phyloP scores from a whole-genome alignment of 2,113 vertebrate species.

The Macquaria ambigua region DNA sequence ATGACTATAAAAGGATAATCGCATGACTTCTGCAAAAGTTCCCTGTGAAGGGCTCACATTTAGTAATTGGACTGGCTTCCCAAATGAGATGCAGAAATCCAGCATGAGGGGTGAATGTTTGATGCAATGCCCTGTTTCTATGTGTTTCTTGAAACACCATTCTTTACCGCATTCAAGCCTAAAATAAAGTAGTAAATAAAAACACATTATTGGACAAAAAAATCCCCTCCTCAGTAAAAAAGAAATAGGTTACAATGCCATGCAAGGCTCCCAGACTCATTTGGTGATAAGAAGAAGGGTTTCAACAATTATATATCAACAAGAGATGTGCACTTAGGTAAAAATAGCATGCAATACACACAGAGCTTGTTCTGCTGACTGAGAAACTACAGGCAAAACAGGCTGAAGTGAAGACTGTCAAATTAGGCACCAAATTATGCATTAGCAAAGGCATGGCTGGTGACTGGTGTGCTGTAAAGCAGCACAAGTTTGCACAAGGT shows the following conservation, averaged over 20 bases:
- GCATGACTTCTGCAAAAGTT: constrained; percentile 33
- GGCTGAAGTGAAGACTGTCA: constrained; percentile 69
- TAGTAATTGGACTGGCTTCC: constrained; percentile 60
- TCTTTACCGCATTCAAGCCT: not conserved
- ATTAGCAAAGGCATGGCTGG: constrained; percentile 61
- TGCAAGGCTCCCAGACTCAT: constrained; percentile 53
- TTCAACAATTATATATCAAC: constrained; percentile 69
- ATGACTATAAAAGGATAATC: constrained; percentile 56
- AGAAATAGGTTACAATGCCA: constrained; percentile 14
- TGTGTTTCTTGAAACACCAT: constrained; percentile 11
- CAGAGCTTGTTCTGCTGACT: constrained; percentile 70
- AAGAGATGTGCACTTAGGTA: constrained; percentile 64
- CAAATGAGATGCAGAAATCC: constrained; percentile 41
- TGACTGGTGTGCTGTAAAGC: constrained; percentile 60
- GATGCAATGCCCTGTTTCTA: constrained; percentile 6
- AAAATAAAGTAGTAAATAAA: constrained; percentile 39
- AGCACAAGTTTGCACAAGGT: constrained; percentile 48
- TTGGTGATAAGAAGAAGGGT: constrained; percentile 54
- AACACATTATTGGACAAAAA: constrained; percentile 13
- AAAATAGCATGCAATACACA: constrained; percentile 64
- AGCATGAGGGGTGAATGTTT: constrained; percentile 26
- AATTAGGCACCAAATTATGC: constrained; percentile 78
- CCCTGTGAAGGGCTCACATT: constrained; percentile 41
- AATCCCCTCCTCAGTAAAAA: not conserved
- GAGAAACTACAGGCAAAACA: constrained; percentile 57